Percentiles rank a stretch among this genome's conserved stretches.
phyloP scores from a whole-genome alignment of 2,113 vertebrate species.

The Marmota flaviventris region DNA sequence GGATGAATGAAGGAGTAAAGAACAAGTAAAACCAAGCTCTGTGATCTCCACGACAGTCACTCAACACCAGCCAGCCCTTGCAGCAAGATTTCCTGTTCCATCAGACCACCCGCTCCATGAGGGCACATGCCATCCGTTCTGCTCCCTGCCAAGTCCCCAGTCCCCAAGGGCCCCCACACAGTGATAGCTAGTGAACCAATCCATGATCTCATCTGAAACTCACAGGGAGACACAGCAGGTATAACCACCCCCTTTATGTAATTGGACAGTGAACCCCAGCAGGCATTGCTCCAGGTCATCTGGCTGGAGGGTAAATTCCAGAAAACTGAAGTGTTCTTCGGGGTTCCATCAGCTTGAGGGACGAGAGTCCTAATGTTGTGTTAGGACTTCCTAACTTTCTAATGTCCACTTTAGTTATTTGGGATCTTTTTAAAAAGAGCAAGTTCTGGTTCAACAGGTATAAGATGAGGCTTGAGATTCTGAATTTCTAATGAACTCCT shows the following conservation, averaged over 20 bases:
- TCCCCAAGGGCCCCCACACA: not conserved
- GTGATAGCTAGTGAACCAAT: not conserved
- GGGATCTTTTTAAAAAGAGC: not conserved
- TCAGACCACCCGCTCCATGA: fast-evolving
- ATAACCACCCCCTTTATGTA: not conserved
- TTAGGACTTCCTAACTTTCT: not conserved
- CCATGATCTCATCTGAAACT: not conserved
- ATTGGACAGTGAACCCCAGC: not conserved
- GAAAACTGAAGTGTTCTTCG: not conserved
- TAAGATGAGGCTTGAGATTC: not conserved
- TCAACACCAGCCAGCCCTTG: not conserved
- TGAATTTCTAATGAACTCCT: not conserved
- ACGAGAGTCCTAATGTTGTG: not conserved
- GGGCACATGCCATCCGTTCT: not conserved
- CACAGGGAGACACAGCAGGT: not conserved
- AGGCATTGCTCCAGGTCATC: not conserved
- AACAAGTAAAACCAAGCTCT: not conserved
- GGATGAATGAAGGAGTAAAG: not conserved
- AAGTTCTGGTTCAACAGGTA: not conserved
- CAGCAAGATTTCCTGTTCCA: not conserved
- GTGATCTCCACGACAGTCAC: not conserved
- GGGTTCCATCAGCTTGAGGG: not conserved
- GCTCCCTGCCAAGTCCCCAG: not conserved
- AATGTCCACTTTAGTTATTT: not conserved
- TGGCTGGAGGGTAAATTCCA: not conserved